Evolutionary conservation across 2,113 vertebrate genomes (phyloP).

Genomic region (Tyto alba): DNA sequence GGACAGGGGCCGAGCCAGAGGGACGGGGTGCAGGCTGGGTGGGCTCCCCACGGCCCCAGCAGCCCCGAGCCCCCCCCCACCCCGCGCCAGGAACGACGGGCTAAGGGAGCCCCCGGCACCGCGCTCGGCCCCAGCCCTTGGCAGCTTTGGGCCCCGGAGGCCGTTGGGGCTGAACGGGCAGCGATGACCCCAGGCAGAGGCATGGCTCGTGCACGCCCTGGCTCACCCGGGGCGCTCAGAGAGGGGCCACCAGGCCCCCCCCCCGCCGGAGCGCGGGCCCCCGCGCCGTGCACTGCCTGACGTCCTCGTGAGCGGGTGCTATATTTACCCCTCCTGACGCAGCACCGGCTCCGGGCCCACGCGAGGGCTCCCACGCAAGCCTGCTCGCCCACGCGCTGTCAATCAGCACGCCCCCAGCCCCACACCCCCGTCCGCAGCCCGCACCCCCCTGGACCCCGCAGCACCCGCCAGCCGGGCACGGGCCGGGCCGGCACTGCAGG

Average conservation of each 20-base stretch:
- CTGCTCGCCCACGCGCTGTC: not conserved
- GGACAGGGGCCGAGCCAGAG: not conserved
- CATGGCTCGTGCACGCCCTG: rapidly evolving
- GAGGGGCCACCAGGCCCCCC: not conserved
- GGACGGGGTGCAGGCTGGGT: not conserved
- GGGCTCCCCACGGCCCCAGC: not conserved
- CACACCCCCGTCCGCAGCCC: not conserved
- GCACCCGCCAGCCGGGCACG: rapidly evolving
- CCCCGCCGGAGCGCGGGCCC: rapidly evolving
- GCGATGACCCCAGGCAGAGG: not conserved
- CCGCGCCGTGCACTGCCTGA: not conserved
- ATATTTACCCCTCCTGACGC: conserved; percentile 44
- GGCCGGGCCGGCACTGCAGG: rapidly evolving
- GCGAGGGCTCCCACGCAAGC: conserved; percentile 5
- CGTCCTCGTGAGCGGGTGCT: not conserved
- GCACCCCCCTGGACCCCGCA: not conserved
- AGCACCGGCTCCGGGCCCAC: not conserved
- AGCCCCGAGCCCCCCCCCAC: not conserved
- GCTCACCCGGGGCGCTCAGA: not conserved
- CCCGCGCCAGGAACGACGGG: rapidly evolving
- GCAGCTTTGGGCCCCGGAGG: rapidly evolving
- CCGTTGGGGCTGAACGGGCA: rapidly evolving
- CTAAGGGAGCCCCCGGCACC: rapidly evolving
- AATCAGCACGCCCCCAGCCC: conserved; percentile 4
- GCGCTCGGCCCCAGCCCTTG: rapidly evolving